A percentile compares a stretch with the other conserved stretches of the same genome.
These are phyloP conservation scores for Tethea ocularis DNA, from an alignment of 2,888 invertebrate species.

Conservation along the genomic window DNA sequence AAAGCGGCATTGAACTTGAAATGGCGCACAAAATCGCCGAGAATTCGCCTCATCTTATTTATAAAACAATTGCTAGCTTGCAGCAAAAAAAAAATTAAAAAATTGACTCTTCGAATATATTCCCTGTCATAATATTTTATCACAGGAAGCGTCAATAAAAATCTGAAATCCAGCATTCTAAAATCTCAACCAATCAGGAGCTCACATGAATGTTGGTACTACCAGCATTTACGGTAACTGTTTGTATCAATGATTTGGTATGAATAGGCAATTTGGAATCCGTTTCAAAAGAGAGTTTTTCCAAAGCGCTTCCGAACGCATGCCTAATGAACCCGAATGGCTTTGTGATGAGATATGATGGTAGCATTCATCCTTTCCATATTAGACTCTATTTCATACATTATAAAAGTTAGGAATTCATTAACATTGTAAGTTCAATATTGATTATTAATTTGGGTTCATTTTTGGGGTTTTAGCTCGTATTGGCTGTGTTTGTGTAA, in stretches of 20 bases:
- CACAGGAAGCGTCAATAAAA: not conserved
- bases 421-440: slow-evolving; percentile 2
- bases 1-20: too few relatives aligned
- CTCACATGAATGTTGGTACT: slow-evolving; percentile 21
- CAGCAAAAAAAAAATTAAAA: too few relatives aligned
- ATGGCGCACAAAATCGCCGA: too few relatives aligned
- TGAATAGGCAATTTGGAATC: slow-evolving; percentile 48
- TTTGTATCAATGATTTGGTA: slow-evolving; percentile 34
- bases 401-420: slow-evolving; percentile 16
- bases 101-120: too few relatives aligned
- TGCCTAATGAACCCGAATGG: slow-evolving; percentile 55
- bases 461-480: not conserved
- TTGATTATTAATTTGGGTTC: not conserved
- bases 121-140: not conserved
- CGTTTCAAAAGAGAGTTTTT: slow-evolving; percentile 35
- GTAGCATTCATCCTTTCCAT: slow-evolving; percentile 29
- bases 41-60: too few relatives aligned
- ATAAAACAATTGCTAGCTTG: too few relatives aligned
- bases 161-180: not conserved
- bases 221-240: slow-evolving; percentile 29
- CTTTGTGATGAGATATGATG: slow-evolving; percentile 53
- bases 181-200: not conserved
- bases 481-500: not conserved
- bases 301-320: slow-evolving; percentile 36
- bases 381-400: slow-evolving; percentile 24